Conservation (phyloP, 92 coral and sea anemone genomes). For the Phymanthus crucifer region DNA sequence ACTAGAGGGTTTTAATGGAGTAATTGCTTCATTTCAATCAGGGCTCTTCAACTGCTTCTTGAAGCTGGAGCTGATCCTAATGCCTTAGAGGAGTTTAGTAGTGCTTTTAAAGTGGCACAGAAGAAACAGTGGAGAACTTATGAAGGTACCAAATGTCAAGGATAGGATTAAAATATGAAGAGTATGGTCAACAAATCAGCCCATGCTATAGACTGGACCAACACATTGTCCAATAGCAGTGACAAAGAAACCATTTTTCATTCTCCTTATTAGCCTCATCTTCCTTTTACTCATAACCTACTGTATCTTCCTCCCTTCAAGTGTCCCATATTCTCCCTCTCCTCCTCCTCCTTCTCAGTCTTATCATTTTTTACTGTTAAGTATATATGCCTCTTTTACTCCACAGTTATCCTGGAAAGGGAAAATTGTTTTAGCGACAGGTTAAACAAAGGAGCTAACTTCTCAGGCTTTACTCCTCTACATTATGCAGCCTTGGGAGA, state of each 20-base stretch:
- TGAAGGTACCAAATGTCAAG: too few species aligned
- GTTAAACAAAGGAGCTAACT: slow-evolving; percentile 86
- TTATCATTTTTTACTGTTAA: background rate
- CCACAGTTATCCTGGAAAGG: slow-evolving; percentile 77
- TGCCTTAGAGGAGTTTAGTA: slow-evolving; percentile 82
- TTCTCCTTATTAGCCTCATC: too few species aligned
- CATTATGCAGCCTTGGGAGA: slow-evolving; percentile 92
- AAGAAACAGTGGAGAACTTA: slow-evolving; percentile 77
- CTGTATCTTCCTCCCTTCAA: too few species aligned
- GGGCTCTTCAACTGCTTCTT: slow-evolving; percentile 69
- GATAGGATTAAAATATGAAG: too few species aligned
- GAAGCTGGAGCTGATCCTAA: slow-evolving; percentile 91
- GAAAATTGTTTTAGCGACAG: slow-evolving; percentile 87
- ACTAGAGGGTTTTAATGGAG: too few species aligned
- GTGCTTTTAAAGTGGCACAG: slow-evolving; percentile 79
- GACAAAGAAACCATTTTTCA: too few species aligned
- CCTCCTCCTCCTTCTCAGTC: background rate
- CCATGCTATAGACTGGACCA: too few species aligned
- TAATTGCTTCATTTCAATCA: too few species aligned
- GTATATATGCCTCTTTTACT: slow-evolving; percentile 4
- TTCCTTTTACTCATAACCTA: too few species aligned
- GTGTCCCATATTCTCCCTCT: too few species aligned
- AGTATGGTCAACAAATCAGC: too few species aligned
- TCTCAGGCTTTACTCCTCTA: slow-evolving; percentile 93
- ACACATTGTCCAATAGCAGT: too few species aligned